These are phyloP conservation scores for Ptyas mucosa DNA, from an alignment of 2,113 vertebrate species.

Conservation along the genomic window DNA sequence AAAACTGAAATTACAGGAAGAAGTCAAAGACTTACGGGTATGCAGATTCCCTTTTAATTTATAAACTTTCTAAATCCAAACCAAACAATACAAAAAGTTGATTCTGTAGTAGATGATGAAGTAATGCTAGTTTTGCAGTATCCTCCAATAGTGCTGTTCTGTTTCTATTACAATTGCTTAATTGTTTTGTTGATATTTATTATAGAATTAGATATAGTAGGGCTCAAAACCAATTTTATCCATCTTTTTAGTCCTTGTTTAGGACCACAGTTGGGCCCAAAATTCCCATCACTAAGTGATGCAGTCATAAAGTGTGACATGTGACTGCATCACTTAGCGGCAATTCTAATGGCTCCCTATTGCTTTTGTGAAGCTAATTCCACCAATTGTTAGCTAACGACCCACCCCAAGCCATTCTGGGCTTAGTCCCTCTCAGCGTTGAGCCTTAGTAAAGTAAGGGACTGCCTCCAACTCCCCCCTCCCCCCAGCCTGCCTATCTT, in stretches of 20 bases:
- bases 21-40: constrained; percentile 87
- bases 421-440: background rate
- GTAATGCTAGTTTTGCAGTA: background rate
- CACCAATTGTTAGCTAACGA: background rate
- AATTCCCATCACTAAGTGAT: background rate
- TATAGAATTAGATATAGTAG: background rate
- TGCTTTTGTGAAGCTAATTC: background rate
- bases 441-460: background rate
- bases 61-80: background rate
- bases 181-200: background rate
- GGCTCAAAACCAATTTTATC: background rate
- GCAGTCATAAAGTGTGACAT: background rate
- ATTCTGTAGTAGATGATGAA: background rate
- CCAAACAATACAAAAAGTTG: background rate
- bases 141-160: background rate
- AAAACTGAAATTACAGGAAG: constrained; percentile 85
- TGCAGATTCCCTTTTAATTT: constrained; percentile 29
- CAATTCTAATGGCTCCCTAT: background rate
- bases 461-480: background rate
- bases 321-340: no score
- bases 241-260: background rate
- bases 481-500: background rate
- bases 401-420: background rate
- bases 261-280: background rate
- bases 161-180: background rate